Conservation (phyloP, 2,113 vertebrate genomes). For the Scomber scombrus region DNA sequence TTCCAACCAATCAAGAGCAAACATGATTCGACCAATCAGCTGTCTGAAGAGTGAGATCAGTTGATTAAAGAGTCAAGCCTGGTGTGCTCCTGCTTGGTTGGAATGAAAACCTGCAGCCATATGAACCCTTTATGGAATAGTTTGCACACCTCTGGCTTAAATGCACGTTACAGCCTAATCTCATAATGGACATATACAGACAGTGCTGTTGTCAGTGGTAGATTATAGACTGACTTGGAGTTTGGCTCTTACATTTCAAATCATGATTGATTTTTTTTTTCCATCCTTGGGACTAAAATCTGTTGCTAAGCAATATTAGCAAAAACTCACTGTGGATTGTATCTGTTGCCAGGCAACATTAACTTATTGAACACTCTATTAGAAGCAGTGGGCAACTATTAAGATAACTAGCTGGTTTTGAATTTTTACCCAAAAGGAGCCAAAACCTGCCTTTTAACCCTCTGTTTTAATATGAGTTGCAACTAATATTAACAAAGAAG, state of each 20-base stretch:
- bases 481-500: neutral
- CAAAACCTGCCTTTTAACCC: neutral
- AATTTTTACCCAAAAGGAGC: neutral
- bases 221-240: neutral
- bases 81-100: too few species aligned
- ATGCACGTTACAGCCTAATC: neutral
- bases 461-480: neutral
- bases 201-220: neutral
- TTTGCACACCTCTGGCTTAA: neutral
- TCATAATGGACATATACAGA: neutral
- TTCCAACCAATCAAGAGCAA: too few species aligned
- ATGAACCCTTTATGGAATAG: too few species aligned
- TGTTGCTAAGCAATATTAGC: constrained; percentile 33
- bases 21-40: too few species aligned
- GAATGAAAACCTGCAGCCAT: too few species aligned
- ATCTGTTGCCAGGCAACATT: constrained; percentile 42
- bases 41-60: too few species aligned
- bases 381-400: neutral
- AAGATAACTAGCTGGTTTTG: neutral
- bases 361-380: neutral
- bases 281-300: constrained; percentile 2
- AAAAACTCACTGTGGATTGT: neutral
- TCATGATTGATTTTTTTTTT: neutral
- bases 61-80: too few species aligned
- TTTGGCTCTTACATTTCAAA: neutral